Conservation (phyloP, 2,888 invertebrate species). For the Ophonus ardosiacus region DNA sequence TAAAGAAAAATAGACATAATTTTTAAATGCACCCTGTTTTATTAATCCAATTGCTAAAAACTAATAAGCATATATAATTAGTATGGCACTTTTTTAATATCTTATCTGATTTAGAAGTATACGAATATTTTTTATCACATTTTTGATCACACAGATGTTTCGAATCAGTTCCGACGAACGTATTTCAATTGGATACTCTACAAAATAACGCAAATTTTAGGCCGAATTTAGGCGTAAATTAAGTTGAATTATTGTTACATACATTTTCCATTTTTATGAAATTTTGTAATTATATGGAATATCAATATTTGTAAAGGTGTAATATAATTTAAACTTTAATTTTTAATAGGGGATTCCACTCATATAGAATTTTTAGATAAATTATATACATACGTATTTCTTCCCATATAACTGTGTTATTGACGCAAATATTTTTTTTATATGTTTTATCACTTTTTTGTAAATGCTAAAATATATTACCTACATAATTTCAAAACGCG, state of each 20-base stretch:
- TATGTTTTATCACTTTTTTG: no score
- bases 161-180: slow-evolving; percentile 34
- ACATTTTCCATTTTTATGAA: neutral
- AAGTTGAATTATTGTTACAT: neutral
- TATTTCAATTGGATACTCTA: slow-evolving; percentile 15
- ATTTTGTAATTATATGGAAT: no score
- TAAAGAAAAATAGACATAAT: slow-evolving; percentile 10
- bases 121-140: slow-evolving; percentile 47
- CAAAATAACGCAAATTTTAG: slow-evolving; percentile 1
- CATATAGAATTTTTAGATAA: no score
- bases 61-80: neutral
- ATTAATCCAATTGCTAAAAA: slow-evolving; percentile 23
- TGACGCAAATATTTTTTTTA: no score
- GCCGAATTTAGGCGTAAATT: neutral
- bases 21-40: slow-evolving; percentile 40
- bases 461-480: no score
- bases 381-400: no score
- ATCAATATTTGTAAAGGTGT: no score
- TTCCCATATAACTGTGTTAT: no score
- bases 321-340: no score
- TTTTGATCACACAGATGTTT: slow-evolving; percentile 41
- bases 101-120: slow-evolving; percentile 33
- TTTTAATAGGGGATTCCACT: no score
- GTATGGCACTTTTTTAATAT: slow-evolving; percentile 41
- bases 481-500: no score